Conservation (phyloP, 64 coral and sea anemone genomes). For the Pachyseris speciosa region DNA sequence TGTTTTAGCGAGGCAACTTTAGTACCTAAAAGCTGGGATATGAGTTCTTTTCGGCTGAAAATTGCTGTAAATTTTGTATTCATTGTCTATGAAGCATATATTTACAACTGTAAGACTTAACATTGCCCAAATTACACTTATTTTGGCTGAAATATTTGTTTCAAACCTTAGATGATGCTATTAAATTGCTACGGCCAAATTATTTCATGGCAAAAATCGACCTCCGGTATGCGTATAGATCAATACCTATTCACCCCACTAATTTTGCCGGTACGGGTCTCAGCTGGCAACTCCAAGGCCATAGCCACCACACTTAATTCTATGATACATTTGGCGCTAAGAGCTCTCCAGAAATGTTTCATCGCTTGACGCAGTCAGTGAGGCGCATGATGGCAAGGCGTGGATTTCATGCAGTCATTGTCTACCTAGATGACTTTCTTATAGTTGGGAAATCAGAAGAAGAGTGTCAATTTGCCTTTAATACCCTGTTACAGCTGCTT, state of each 20-base stretch:
- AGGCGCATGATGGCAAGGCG: slow-evolving; percentile 21
- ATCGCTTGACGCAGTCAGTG: slow-evolving; percentile 1
- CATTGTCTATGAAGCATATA: too few relatives aligned
- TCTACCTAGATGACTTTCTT: slow-evolving; percentile 59
- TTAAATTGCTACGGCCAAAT: too few relatives aligned
- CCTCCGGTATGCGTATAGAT: slow-evolving; percentile 46
- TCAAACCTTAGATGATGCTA: too few relatives aligned
- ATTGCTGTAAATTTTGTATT: too few relatives aligned
- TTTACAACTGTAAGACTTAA: too few relatives aligned
- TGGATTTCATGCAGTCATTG: not conserved
- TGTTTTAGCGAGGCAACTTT: too few relatives aligned
- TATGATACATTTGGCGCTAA: slow-evolving; percentile 43
- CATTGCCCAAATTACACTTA: too few relatives aligned
- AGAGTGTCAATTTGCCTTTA: not conserved
- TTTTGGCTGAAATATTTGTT: too few relatives aligned
- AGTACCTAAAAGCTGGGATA: too few relatives aligned
- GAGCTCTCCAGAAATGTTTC: slow-evolving; percentile 27
- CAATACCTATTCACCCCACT: slow-evolving; percentile 39
- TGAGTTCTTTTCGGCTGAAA: too few relatives aligned
- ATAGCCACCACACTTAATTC: slow-evolving; percentile 17
- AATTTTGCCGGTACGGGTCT: slow-evolving; percentile 36
- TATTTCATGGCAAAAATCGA: slow-evolving; percentile 47
- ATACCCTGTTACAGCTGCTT: not conserved
- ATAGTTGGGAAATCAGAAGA: not conserved
- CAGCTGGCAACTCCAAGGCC: slow-evolving; percentile 42